Evolutionary conservation across 2,797 vertebrate species (phyloP), one percentile per base, ranked within the genome.

Genomic region (Sebastes goodei): DNA sequence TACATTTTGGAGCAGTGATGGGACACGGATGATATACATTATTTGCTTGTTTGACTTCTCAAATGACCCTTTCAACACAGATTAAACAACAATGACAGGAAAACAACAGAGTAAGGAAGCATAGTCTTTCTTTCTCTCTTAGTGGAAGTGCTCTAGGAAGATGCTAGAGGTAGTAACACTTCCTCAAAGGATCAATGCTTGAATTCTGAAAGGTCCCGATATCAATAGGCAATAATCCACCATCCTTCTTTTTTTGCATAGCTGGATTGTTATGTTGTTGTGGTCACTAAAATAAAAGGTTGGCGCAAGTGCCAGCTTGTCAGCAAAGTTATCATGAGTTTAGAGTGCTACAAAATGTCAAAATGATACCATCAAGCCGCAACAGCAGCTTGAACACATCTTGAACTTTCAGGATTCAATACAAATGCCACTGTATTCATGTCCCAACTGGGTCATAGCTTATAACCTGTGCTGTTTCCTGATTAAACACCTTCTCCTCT

Each of bases 131-230:
- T 80, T 59, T 80, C 56, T 53, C 17, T 65, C 62, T 74, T 55
- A n/a, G 15, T 80, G 78, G 71, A 81, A 78, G 85, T 72, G 74
- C 73, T 83, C 30, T 30, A 49, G 3, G 49, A 46, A 6, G 42
- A 14, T 32, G 64, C 52, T 53, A 80, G 75, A 78, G 80, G 76
- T 42, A 81, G 85, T 71, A 80, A 42, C 38, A 79, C 49, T 75
- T 75, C 35, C 33, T 32, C 6, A 52, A 21, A 66, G 71, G 49
- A 38, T 82, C 66, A 73, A 15, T 15, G 32, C 23, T 62, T 78
- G 78, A 86, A 85, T 81, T 87, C 62, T 65, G 71, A 84, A 81
- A 86, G 61, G 70, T 84, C 69, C 81, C 23, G 27, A 82, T 66
- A 35, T 65, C 30, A 23, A 5, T 33, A 10, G 67, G 12, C 60